A percentile compares a stretch with the other conserved stretches of the same genome.
phyloP scores from a whole-genome alignment of 2,113 vertebrate genomes.

The Mesoclemmys tuberculata region DNA sequence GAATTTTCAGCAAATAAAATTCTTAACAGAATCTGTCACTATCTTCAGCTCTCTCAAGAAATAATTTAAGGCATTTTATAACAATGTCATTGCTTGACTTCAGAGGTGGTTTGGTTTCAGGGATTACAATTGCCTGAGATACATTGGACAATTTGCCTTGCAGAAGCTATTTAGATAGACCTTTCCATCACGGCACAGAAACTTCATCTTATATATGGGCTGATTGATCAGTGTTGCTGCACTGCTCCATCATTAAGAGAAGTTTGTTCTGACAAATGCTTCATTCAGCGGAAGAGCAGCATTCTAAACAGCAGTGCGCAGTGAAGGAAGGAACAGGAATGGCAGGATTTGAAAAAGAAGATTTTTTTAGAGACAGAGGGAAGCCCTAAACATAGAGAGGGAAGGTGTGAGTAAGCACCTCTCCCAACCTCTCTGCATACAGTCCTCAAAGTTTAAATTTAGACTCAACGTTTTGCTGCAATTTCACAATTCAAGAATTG shows the following conservation, averaged over 20 bases:
- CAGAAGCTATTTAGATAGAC: constrained; percentile 46
- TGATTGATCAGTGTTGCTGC: not conserved
- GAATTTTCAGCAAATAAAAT: constrained; percentile 60
- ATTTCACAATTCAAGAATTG: not conserved
- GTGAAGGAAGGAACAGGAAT: not conserved
- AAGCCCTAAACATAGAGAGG: not conserved
- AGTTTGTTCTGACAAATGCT: not conserved
- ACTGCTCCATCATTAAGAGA: not conserved
- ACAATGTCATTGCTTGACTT: constrained; percentile 2
- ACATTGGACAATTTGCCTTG: constrained; percentile 39
- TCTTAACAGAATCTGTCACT: not conserved
- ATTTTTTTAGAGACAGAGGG: not conserved
- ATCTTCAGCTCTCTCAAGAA: constrained; percentile 35
- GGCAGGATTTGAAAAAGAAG: not conserved
- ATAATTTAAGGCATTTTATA: constrained; percentile 50
- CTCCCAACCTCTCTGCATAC: not conserved
- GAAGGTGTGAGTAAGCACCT: not conserved
- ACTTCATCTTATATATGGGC: constrained; percentile 26
- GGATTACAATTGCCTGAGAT: constrained; percentile 50
- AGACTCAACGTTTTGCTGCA: not conserved
- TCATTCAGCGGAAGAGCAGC: not conserved
- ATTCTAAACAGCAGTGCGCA: not conserved
- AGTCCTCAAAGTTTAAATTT: not conserved
- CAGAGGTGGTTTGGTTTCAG: constrained; percentile 44
- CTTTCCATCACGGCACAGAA: constrained; percentile 40